Evolutionary conservation across 2,797 vertebrate species (phyloP).

Genomic region (Lutjanus campechanus): DNA sequence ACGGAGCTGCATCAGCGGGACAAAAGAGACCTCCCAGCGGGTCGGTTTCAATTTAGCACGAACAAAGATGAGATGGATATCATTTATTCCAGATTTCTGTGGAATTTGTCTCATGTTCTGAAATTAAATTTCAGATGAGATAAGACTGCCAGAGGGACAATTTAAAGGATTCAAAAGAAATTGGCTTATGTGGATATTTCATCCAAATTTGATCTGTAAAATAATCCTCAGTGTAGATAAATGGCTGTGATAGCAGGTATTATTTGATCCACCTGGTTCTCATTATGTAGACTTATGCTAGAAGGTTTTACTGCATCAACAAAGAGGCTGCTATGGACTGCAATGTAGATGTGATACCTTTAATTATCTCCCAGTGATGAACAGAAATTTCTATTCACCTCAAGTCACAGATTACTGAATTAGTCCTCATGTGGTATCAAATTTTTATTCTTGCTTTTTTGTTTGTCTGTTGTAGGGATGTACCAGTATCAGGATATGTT

Average conservation of each 20-base stretch:
- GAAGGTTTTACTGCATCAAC: not conserved
- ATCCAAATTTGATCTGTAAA: not conserved
- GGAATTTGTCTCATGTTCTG: constrained; percentile 1
- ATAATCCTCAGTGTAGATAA: not conserved
- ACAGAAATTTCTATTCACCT: no score
- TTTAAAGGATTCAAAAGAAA: not conserved
- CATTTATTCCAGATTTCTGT: constrained; percentile 2
- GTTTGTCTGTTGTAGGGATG: no score
- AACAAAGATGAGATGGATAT: not conserved
- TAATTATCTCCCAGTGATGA: no score
- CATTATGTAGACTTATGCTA: not conserved
- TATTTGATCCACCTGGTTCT: not conserved
- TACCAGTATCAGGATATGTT: no score
- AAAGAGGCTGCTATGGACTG: not conserved
- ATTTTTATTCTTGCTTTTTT: no score
- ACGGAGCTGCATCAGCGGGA: not conserved
- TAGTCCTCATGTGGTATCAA: no score
- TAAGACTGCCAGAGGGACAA: not conserved
- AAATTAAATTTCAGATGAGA: not conserved
- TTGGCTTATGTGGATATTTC: not conserved
- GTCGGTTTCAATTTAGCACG: not conserved
- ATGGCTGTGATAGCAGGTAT: not conserved
- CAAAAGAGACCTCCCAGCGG: not conserved
- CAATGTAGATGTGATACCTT: no score
- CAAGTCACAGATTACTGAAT: no score